Evolutionary conservation across 2,113 vertebrate species (phyloP), one percentile per base, ranked within the genome.

Genomic region (Podarcis raffonei): DNA sequence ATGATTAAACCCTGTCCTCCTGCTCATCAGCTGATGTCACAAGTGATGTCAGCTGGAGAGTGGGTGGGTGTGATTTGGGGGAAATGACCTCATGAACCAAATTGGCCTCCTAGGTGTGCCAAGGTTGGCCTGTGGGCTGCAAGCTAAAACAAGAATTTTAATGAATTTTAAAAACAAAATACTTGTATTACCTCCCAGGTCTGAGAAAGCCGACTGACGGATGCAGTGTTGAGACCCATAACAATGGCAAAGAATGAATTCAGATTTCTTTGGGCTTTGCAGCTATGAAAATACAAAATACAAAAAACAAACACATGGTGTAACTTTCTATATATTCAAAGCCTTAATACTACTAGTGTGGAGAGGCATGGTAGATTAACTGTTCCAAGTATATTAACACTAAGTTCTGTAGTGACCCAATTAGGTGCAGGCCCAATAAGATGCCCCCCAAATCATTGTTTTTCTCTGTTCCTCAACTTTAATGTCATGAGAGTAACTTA

Each of bases 191-290:
- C 99, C 98, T 99, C 98, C 99, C 98, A 99, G 18, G 99, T 99
- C 88, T 99, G 98, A 53, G 96, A 97, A 87, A 99, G 98, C 6
- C 99, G 98, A 94, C 98, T 98, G 83, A 99, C 97, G 3, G 99
- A 99, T 71, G 98, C 98, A 25, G 98, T 98, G 94, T 99, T 99
- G 92, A 99, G 98, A 87, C 99, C 99, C 99, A 99, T 98, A 94
- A 99, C 98, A 74, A 99, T 99, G 81, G 98, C 98, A 90, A 99
- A 99, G 95, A 99, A 99, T 27, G 98, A 99, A 97, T 98, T 99
- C 96, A 99, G 96, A 95, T 99, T 99, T 95, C 97, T 98, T 94
- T 98, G 98, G 94, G 98, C 98, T 97, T 98, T 99, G 96, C 99
- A 99, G 92, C 99, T 99, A 68, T 3, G 86, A 93, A 81, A 80